Conservation (phyloP, 2,113 vertebrate genomes). For the Hippopotamus amphibius region DNA sequence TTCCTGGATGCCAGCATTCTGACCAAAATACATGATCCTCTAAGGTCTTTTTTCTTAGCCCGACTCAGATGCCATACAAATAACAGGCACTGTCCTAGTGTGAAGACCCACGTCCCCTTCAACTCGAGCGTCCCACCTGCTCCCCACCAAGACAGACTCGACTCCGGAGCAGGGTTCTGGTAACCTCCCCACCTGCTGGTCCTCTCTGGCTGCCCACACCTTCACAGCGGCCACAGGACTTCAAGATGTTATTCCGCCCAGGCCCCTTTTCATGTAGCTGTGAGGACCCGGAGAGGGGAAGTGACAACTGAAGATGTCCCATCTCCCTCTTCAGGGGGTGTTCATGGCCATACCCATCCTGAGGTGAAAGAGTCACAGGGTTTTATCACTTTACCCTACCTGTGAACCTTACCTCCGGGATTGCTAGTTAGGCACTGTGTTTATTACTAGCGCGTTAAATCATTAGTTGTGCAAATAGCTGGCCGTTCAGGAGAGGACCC, state of each 20-base stretch:
- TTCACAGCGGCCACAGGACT: neutral
- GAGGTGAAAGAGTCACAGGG: slow-evolving; percentile 14
- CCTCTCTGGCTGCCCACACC: neutral
- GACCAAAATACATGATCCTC: neutral
- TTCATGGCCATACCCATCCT: neutral
- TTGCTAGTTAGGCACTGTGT: neutral
- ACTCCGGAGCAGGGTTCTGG: neutral
- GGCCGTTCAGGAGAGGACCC: slow-evolving; percentile 27
- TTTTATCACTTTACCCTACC: neutral
- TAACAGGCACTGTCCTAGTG: neutral
- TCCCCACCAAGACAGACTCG: neutral
- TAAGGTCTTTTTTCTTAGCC: neutral
- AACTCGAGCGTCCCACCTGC: neutral
- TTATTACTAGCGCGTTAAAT: slow-evolving; percentile 47
- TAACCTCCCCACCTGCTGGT: neutral
- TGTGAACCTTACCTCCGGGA: slow-evolving; percentile 28
- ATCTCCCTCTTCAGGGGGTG: neutral
- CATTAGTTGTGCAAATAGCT: slow-evolving; percentile 70
- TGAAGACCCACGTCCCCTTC: neutral
- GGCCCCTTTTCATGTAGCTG: neutral
- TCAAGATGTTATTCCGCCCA: neutral
- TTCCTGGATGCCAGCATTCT: neutral
- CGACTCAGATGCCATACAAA: neutral
- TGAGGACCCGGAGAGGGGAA: neutral
- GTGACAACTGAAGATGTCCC: neutral